Evolutionary conservation across 2,888 invertebrate species (phyloP), one percentile per base, ranked within the genome.

Genomic region (Furcula furcula): DNA sequence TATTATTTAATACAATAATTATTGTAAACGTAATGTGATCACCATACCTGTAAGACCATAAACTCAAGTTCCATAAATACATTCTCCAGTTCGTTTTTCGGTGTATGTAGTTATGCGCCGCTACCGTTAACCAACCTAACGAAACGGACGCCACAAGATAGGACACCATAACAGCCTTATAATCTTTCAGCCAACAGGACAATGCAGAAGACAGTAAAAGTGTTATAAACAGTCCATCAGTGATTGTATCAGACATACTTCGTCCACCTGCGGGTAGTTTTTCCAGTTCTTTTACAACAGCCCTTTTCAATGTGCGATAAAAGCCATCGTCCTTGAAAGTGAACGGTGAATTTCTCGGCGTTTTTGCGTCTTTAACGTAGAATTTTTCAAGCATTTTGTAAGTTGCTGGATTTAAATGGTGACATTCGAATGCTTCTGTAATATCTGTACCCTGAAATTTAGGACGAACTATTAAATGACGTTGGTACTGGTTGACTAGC

Each of bases 21-120:
- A 4, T 16, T 6, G 3, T 3, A 3, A 4, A 4, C 3, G 6
- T 3, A 16, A 4, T 7, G n/a, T 14, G 3, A n/a, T n/a, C n/a
- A n/a, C n/a, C n/a, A n/a, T 14, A 91, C 92, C 91, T 91, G 21
- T 92, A 91, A 1, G 93, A 92, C 89, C 94, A 85, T 34, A 92
- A 59, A n/a, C 91, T 88, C 21, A 96, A 75, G 53, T 94, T 94
- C 55, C 94, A 94, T 31, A 94, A 91, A 56, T 93, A 94, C 94
- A 95, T 95, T 39, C 95, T 91, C 91, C 94, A 94, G 62, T 93
- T 95, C 46, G 94, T 92, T 46, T 84, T 91, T 62, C 90, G 91
- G 66, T 96, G 96, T 46, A 95, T 92, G 65, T 93, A 96, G 65
- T 96, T 96, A 65, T 97, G 96, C 0, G 93, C 88, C 0, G 90